Evolutionary conservation across 2,888 invertebrate species (phyloP).

Genomic region (Temnothorax rugatulus): DNA sequence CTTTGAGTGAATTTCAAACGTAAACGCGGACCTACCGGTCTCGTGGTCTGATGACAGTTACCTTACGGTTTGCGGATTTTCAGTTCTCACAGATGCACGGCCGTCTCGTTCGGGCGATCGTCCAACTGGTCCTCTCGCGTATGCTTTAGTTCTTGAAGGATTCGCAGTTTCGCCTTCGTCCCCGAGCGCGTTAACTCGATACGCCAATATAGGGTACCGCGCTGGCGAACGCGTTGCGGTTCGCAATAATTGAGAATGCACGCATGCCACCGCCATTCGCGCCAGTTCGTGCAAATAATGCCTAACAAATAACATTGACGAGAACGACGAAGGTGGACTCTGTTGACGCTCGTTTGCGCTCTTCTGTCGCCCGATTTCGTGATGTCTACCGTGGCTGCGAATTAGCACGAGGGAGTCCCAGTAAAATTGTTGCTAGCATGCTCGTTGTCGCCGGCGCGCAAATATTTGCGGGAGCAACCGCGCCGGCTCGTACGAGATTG

Average conservation of each 20-base stretch:
- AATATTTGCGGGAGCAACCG: constrained; percentile 69
- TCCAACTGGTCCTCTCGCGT: not conserved
- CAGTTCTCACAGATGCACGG: constrained; percentile 43
- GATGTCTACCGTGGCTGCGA: constrained; percentile 55
- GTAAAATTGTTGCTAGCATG: constrained; percentile 60
- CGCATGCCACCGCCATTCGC: constrained; percentile 49
- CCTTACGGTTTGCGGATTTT: constrained; percentile 6
- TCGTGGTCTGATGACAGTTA: not conserved
- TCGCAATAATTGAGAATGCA: constrained; percentile 60
- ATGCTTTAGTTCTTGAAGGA: constrained; percentile 43
- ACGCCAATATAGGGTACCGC: constrained; percentile 51
- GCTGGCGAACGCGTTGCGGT: constrained; percentile 24
- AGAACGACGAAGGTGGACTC: constrained; percentile 39
- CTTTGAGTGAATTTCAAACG: constrained; percentile 44
- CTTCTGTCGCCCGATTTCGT: constrained; percentile 40
- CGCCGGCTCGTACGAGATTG: constrained; percentile 38
- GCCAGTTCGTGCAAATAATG: constrained; percentile 55
- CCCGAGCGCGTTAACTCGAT: constrained; percentile 50
- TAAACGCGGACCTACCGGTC: constrained; percentile 27
- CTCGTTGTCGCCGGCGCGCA: constrained; percentile 64
- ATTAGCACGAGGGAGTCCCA: constrained; percentile 66
- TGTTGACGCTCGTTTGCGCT: constrained; percentile 50
- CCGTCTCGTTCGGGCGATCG: constrained; percentile 33
- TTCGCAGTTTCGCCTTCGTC: constrained; percentile 29
- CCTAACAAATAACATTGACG: constrained; percentile 13